Evolutionary conservation across 2,888 invertebrate species (phyloP), one percentile per base, ranked within the genome.

Genomic region (Campoplex capitator): DNA sequence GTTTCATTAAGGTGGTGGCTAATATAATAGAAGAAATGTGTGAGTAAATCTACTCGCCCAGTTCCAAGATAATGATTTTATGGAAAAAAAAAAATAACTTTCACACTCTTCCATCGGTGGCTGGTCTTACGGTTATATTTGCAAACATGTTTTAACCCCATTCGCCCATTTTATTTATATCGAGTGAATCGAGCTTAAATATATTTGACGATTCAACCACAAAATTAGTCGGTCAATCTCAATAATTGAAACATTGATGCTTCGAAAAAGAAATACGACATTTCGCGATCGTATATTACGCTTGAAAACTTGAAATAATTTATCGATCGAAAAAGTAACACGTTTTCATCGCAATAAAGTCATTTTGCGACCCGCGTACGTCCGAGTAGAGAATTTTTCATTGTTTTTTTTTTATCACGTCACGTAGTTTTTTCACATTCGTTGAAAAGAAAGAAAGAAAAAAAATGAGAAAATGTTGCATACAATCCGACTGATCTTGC

Each of bases 401-500:
- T 32, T 32, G 1, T 32, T 62, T 62, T 23, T 62, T 62, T 23
- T 32, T 62, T 62, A 16, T 6, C 13, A 62, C 13, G 28, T 32
- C 16, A 48, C 28, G 71, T 71, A 38, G n/a, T 74, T 74, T 74
- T 70, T 18, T 79, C 84, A 86, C 81, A 80, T 32, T 32, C 18
- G 6, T n/a, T 51, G 18, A 23, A 18, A 54, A 58, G 35, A 42
- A 23, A 56, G 42, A 18, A n/a, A 8, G 9, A 42, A 1, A 42
- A 6, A 45, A 45, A 9, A 45, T 9, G 8, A 74, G 74, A 56
- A 28, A 54, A 18, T 23, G 38, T n/a, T n/a, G 16, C 6, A 56
- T 73, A 35, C 16, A 75, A 76, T 74, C 91, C 92, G 92, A 93
- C 92, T 93, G 93, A 93, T 91, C 89, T 93, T 93, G 93, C 93